Base-by-base conservation (phyloP, 2,797 vertebrate genomes). In the Enoplosus armatus region DNA sequence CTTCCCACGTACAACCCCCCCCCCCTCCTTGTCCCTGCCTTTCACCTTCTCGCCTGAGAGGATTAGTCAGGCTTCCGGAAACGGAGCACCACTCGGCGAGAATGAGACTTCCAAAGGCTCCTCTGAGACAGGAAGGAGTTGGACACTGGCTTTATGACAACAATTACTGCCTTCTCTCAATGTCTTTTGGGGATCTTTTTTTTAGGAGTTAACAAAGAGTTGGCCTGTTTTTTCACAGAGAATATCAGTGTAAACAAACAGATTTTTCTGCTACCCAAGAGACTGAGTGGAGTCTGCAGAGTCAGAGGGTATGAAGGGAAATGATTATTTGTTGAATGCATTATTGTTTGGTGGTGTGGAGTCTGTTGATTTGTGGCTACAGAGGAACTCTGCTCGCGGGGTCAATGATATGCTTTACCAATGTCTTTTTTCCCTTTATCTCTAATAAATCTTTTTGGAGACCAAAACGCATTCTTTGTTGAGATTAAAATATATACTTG, bases 1-100 rank as follows among this genome's bases (percentile, higher is more conserved):
- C 79, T 83, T 88, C 85, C 84, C 86, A 72, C 45, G 31, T 79
- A 75, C 78, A 54, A 58, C 79, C 81, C 79, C 59, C 73, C 82
- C 82, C 67, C 76, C 82, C 83, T 84, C 85, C 89, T 90, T 88
- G 89, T 91, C 87, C 84, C 89, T 92, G 90, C 81, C 89, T 90
- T 95, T 94, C 91, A 91, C 92, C 91, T 91, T 91, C 83, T 91
- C 68, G 85, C 85, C 90, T 93, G 92, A 92, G 93, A 90, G 93
- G 94, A 95, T 95, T 95, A 94, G 90, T 80, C 78, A 33, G 80
- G 89, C 91, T 94, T 95, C 92, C 91, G 92, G 91, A 94, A 87
- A 88, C 24, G 51, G 87, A 84, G 82, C 89, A 85, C 90, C 86
- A 87, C 90, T 91, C 82, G 45, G 54, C 58, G 65, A 87, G 72